Base-by-base conservation (phyloP, 1,140 invertebrate species). In the Pomacea maculata region DNA sequence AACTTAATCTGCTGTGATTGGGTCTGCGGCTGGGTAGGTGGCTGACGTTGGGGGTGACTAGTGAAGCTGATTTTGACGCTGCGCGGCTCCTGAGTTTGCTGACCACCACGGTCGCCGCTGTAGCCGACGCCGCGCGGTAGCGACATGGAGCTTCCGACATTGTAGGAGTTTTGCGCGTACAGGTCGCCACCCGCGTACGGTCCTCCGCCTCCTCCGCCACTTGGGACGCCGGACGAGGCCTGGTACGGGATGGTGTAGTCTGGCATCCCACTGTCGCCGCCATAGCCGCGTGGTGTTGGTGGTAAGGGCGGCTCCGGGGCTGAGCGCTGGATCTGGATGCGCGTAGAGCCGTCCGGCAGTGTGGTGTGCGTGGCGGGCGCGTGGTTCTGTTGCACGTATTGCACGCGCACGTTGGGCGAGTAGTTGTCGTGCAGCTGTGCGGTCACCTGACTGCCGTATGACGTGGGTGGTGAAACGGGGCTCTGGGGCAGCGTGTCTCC, bases 191-290 rank as follows among this genome's bases (percentile, higher is more conserved):
- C 70, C 7, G 68, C 52, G 67, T 29, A 70, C 15, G 64, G 54
- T n/a, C 67, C n/a, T 29, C 17, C 10, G 64, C 29, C 61, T 45
- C 34, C 67, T 1, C 67, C 21, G 12, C 81, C 81, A 10, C 72
- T 71, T 10, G 78, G 76, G 8, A 8, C 55, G 67, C 80, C 78
- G 21, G 75, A 74, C 12, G 72, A 45, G 9, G 78, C 74, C 17
- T 71, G 74, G 82, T 83, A 83, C 14, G 82, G 75, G n/a, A 83
- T 67, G 15, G 82, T 83, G 79, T 83, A 83, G 54, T 83, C 82
- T 7, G 82, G 82, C 67, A 83, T 78, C 25, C 61, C 78, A 12
- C 9, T 57, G 5, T 34, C 14, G 29, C 67, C 75, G 63, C 12
- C 52, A 73, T 52, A 10, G 75, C 29, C 67, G 67, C 52, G 67